Evolutionary conservation across 2,113 vertebrate species (phyloP).

Genomic region (Protobothrops flavoviridis): DNA sequence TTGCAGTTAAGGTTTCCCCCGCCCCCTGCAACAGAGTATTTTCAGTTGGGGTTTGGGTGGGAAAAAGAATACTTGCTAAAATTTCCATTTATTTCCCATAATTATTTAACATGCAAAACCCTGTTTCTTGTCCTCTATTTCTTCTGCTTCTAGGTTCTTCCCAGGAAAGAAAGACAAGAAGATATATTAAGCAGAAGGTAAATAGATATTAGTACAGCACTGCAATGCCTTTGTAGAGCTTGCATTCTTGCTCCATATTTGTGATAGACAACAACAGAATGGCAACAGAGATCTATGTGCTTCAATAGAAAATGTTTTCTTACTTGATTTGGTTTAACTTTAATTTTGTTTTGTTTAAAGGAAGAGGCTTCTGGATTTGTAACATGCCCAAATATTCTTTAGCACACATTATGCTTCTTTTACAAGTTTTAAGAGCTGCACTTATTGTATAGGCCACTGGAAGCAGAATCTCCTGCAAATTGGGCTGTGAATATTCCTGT

Average conservation of each 20-base stretch:
- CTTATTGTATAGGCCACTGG: neutral
- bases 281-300: neutral
- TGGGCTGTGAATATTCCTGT: neutral
- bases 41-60: neutral
- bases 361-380: neutral
- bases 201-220: neutral
- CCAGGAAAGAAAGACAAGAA: slow-evolving; percentile 63
- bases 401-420: neutral
- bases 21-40: neutral
- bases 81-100: neutral
- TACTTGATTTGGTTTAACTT: neutral
- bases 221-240: neutral
- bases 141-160: slow-evolving; percentile 67
- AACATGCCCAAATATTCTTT: neutral
- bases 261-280: neutral
- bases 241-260: neutral
- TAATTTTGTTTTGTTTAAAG: neutral
- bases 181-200: slow-evolving; percentile 64
- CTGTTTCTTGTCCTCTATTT: neutral
- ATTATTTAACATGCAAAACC: neutral
- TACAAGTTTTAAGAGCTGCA: neutral
- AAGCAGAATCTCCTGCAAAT: neutral
- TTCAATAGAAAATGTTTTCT: neutral
- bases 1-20: neutral
- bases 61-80: neutral